These are phyloP conservation scores for Sander lucioperca DNA, from an alignment of 2,113 vertebrate genomes.

Conservation along the genomic window DNA sequence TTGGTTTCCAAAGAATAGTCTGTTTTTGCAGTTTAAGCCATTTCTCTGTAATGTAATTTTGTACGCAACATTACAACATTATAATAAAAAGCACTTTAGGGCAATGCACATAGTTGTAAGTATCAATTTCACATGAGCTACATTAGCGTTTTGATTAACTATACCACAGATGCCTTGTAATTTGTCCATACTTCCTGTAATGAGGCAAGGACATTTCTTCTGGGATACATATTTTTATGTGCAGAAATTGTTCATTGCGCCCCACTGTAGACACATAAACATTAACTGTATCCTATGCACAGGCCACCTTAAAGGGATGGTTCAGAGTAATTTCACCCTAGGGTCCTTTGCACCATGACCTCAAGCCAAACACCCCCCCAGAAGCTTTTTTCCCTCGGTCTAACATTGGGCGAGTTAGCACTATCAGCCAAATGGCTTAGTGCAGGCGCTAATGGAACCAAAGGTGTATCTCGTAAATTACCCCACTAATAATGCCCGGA, in stretches of 20 bases:
- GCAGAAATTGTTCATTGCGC: background rate
- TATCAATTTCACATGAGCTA: conserved; percentile 29
- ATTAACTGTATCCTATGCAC: background rate
- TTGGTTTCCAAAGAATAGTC: conserved; percentile 33
- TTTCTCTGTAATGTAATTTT: conserved; percentile 40
- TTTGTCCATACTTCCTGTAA: conserved; percentile 8
- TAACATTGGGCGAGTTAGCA: no score
- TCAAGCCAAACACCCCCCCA: no score
- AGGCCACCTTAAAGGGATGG: background rate
- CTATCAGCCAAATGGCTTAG: no score
- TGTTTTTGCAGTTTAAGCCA: conserved; percentile 22
- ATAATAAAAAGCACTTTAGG: conserved; percentile 12
- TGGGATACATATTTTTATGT: conserved; percentile 2
- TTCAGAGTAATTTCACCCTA: no score
- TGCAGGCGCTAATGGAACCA: no score
- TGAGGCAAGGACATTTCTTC: background rate
- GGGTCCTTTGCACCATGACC: no score
- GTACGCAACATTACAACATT: conserved; percentile 30
- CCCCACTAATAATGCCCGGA: no score
- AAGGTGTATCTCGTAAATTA: no score
- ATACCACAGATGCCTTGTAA: conserved; percentile 29
- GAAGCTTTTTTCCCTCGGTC: no score
- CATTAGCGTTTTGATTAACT: conserved; percentile 19
- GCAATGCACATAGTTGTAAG: conserved; percentile 1
- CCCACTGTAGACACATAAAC: conserved; percentile 8